These are phyloP conservation scores for Agriopis leucophaearia DNA, from an alignment of 2,888 invertebrate species.

Conservation along the genomic window DNA sequence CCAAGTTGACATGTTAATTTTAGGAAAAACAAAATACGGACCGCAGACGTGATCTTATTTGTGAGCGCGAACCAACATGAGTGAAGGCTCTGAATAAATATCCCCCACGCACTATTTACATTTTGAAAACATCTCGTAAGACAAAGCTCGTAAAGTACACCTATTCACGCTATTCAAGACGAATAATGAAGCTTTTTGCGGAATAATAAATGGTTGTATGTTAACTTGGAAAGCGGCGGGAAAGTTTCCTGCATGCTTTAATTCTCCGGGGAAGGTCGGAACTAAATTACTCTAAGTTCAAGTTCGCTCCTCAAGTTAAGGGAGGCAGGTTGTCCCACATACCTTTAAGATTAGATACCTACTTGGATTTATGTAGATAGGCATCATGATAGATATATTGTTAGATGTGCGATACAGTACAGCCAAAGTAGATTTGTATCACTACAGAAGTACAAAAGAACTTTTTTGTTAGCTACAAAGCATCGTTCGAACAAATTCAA, in stretches of 20 bases:
- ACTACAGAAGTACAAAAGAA: not conserved
- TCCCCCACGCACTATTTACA: constrained; percentile 12
- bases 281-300: constrained; percentile 32
- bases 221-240: constrained; percentile 31
- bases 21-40: constrained; percentile 19
- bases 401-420: not conserved
- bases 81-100: constrained; percentile 22
- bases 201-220: constrained; percentile 40
- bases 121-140: constrained; percentile 24
- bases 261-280: constrained; percentile 25
- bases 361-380: not conserved
- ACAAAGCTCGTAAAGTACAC: constrained; percentile 20
- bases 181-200: constrained; percentile 33
- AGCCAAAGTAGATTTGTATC: not conserved
- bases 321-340: constrained; percentile 25
- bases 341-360: constrained; percentile 1
- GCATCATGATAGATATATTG: not conserved
- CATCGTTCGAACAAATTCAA: constrained; percentile 1
- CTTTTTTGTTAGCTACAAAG: not conserved
- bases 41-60: constrained; percentile 26
- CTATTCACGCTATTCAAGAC: constrained; percentile 20
- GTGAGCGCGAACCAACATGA: constrained; percentile 17
- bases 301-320: constrained; percentile 29
- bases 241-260: constrained; percentile 30
- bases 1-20: constrained; percentile 15